Base-by-base conservation (phyloP, 2,888 invertebrate species). In the Gisinianus flammeolus region DNA sequence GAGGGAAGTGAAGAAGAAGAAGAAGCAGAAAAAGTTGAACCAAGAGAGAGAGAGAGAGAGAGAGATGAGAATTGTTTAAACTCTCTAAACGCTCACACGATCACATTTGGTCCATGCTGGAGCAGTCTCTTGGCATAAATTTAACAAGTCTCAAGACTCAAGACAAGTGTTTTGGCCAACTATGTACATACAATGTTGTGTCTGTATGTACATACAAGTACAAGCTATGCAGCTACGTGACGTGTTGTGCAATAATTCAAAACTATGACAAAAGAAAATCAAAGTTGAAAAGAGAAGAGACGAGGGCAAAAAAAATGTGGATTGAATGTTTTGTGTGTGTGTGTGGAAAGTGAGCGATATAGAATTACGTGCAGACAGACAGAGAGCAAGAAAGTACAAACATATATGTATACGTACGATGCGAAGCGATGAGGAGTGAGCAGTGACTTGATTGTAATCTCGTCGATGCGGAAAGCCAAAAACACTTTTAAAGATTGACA, bases 51-150 rank as follows among this genome's bases (percentile, higher is more conserved):
- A n/a, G n/a, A n/a, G n/a, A n/a, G n/a, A n/a, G n/a, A n/a, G n/a
- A n/a, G n/a, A 58, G 6, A n/a, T 8, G 56, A 58, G 22, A 58
- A 58, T 58, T 58, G 58, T 58, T 58, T 58, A 12, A 58, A 58
- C 6, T 8, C 58, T 44, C 44, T 44, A 6, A 44, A 6, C n/a
- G n/a, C 54, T n/a, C 54, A 54, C 54, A 54, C n/a, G 54, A 16
- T n/a, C 54, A 54, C 54, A 54, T n/a, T n/a, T 19, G 19, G 54
- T 54, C 54, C 44, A 44, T 44, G 44, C 44, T 10, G 44, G 44
- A 44, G 16, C 44, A 44, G 44, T n/a, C 44, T 44, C 19, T 54
- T 54, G 54, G 54, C 6, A n/a, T 54, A 54, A 54, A 54, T 54
- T 54, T 54, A 54, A 54, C 54, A 54, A 54, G 54, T 54, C 19